phyloP scores from a whole-genome alignment of 1,140 invertebrate genomes.

The Trinorchestia longiramus region DNA sequence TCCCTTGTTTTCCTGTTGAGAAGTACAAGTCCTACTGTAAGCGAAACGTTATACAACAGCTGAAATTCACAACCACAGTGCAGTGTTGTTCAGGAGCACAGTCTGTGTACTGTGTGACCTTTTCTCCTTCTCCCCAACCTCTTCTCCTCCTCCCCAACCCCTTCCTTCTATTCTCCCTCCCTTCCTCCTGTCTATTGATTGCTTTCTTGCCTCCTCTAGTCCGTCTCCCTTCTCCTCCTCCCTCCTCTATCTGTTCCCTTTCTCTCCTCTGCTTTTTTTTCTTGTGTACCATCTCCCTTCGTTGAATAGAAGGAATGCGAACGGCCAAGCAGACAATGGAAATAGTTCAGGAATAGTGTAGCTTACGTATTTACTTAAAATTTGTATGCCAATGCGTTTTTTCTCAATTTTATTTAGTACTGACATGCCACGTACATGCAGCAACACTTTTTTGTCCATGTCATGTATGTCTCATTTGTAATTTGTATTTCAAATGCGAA shows the following conservation, averaged over 20 bases:
- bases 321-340: not conserved
- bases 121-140: not conserved
- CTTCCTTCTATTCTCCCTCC: too few species aligned
- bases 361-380: not conserved
- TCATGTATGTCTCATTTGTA: not conserved
- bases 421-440: not conserved
- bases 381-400: not conserved
- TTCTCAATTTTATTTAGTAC: not conserved
- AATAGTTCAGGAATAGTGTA: too few species aligned
- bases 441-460: not conserved
- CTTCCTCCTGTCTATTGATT: not conserved
- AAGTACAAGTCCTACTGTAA: not conserved
- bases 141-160: too few species aligned
- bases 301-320: not conserved
- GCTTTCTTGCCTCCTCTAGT: not conserved
- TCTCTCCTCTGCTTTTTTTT: not conserved
- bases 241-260: not conserved
- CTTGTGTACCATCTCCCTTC: not conserved
- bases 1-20: not conserved
- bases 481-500: too few species aligned
- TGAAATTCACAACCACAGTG: not conserved
- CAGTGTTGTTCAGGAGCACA: not conserved
- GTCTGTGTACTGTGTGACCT: not conserved
- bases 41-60: not conserved
- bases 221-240: not conserved